A percentile compares a stretch with the other conserved stretches of the same genome.
phyloP scores from a whole-genome alignment of 1,140 invertebrate species.

The Periplaneta americana region DNA sequence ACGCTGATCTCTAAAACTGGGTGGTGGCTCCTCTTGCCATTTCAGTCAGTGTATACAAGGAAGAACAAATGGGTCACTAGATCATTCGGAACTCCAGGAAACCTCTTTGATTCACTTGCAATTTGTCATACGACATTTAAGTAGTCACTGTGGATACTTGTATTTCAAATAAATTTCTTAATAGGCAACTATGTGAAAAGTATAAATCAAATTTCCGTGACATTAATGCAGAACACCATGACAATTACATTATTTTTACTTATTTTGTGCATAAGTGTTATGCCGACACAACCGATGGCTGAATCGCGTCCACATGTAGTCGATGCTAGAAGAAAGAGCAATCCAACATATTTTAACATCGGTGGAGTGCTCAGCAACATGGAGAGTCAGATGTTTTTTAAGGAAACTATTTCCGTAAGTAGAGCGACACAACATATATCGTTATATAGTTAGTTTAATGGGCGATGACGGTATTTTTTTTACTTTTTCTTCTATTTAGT shows the following conservation, averaged over 20 bases:
- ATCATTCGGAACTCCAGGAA: neutral
- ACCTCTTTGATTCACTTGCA: neutral
- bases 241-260: neutral
- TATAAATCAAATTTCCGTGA: neutral
- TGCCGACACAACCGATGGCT: neutral
- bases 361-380: conserved; percentile 85
- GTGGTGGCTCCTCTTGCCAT: too few relatives aligned
- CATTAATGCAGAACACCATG: neutral
- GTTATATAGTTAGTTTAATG: too few relatives aligned
- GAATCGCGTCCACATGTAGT: neutral
- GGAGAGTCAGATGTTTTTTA: conserved; percentile 69
- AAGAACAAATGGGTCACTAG: neutral
- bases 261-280: conserved; percentile 8
- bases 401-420: conserved; percentile 74
- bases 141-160: neutral
- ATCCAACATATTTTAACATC: conserved; percentile 75
- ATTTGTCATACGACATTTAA: neutral
- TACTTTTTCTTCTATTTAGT: too few relatives aligned
- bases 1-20: neutral
- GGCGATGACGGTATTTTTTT: too few relatives aligned
- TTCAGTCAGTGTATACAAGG: neutral
- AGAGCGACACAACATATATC: neutral
- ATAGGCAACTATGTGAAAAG: neutral
- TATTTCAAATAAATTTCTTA: neutral
- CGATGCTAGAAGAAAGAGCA: conserved; percentile 29